Evolutionary conservation across 1,140 invertebrate genomes (phyloP), one percentile per base, ranked within the genome.

Genomic region (Nilaparvata lugens): DNA sequence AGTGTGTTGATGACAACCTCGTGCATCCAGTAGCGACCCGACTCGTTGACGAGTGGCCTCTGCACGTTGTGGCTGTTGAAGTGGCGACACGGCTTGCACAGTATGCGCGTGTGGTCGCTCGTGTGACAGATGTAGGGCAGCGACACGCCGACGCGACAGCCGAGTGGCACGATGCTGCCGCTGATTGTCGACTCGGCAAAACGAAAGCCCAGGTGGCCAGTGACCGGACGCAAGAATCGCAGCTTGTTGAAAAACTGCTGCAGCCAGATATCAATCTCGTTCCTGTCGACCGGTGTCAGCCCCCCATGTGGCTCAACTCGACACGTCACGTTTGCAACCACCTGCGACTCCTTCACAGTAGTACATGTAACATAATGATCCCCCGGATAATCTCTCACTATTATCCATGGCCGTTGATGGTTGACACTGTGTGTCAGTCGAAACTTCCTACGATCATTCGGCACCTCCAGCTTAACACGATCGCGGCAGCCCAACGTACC

Each of bases 321-420:
- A 65, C 88, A 91, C 0, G 85, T 88, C 2, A 90, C 87, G 65
- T 89, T 91, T 9, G 86, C 86, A 4, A 89, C 81, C 1, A 89
- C 81, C 55, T 78, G 74, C 0, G 85, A 87, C 51, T 86, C 83
- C 67, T 86, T 88, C 14, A 91, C 75, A 0, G 87, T 89, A 0
- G 88, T 90, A 66, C 88, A 91, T 2, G 88, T 90, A 21, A 90
- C 74, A 65, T 83, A 84, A 58, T 86, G 87, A 40, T 85, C 82
- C 11, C 84, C 87, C 51, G 81, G 82, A 2, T 86, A 80, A 67
- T 90, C 85, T 40, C 83, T 79, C 0, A 90, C 79, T 13, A 89
- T 81, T 4, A 90, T 75, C 87, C 88, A 90, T 0, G 85, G 85
- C 58, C 81, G 80, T n/a, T 79, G 81, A 18, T 83, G 81, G 18